phyloP scores from a whole-genome alignment of 1,140 invertebrate species.

The Cydia amplana region DNA sequence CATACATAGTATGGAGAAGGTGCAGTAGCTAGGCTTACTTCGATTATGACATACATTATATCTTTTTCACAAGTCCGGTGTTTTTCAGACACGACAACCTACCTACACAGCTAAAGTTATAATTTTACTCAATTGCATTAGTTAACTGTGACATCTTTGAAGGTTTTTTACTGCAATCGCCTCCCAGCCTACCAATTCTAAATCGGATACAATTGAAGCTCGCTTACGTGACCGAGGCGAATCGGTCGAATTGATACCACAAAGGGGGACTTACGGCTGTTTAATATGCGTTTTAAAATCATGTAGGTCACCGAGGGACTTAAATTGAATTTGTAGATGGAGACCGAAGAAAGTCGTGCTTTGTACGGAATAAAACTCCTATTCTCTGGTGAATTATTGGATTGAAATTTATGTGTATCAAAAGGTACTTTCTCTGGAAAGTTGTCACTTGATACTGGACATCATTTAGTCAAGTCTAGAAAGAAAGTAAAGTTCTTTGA shows the following conservation, averaged over 20 bases:
- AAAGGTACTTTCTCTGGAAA: not conserved
- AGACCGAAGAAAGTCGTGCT: slow-evolving; percentile 24
- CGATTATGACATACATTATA: no score
- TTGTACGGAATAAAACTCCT: slow-evolving; percentile 1
- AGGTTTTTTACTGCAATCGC: no score
- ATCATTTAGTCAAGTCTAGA: slow-evolving; percentile 3
- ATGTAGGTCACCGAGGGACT: slow-evolving; percentile 27
- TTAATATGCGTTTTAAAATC: slow-evolving; percentile 32
- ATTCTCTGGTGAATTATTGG: not conserved
- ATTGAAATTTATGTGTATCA: not conserved
- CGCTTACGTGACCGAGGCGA: slow-evolving; percentile 63
- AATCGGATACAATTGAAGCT: slow-evolving; percentile 69
- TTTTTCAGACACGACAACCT: no score
- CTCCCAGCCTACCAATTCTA: slow-evolving; percentile 38
- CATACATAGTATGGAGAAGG: no score
- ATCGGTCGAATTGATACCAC: slow-evolving; percentile 67
- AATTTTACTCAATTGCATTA: no score
- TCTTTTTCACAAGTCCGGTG: no score
- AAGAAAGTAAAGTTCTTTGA: not conserved
- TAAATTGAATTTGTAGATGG: slow-evolving; percentile 27
- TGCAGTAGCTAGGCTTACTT: no score
- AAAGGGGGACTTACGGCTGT: slow-evolving; percentile 45
- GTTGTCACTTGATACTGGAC: not conserved
- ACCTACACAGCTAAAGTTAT: no score
- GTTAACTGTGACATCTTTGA: no score